Evolutionary conservation across 2,888 invertebrate genomes (phyloP).

Genomic region (Corythucha ciliata): DNA sequence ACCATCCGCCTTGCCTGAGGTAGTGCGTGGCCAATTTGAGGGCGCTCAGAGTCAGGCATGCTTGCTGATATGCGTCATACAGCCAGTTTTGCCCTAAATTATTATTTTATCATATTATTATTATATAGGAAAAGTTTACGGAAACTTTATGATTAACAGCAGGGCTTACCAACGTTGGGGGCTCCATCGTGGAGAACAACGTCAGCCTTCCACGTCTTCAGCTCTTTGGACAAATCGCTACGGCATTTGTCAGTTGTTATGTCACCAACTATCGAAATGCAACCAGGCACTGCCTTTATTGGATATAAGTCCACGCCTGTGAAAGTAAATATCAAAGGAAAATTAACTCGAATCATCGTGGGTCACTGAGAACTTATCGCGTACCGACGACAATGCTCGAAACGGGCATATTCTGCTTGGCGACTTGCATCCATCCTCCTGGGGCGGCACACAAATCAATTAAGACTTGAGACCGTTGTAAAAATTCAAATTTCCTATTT

Average conservation of each 20-base stretch:
- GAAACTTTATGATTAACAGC: neutral
- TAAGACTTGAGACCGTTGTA: constrained; percentile 91
- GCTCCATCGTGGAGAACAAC: constrained; percentile 95
- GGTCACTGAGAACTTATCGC: neutral
- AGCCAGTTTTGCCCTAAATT: constrained; percentile 77
- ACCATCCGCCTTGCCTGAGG: constrained; percentile 85
- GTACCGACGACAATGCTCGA: constrained; percentile 81
- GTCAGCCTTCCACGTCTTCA: constrained; percentile 95
- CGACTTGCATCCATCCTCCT: constrained; percentile 99
- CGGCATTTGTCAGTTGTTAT: constrained; percentile 94
- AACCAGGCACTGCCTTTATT: constrained; percentile 82
- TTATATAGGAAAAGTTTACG: neutral
- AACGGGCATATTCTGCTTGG: constrained; percentile 93
- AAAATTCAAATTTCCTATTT: constrained; percentile 92
- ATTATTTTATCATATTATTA: neutral
- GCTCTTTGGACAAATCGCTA: constrained; percentile 65
- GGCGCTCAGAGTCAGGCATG: constrained; percentile 82
- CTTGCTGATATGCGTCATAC: constrained; percentile 93
- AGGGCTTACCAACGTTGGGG: constrained; percentile 70
- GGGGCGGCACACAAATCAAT: constrained; percentile 98
- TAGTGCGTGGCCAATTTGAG: constrained; percentile 85
- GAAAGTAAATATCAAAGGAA: neutral
- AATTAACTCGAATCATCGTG: neutral
- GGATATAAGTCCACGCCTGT: constrained; percentile 87
- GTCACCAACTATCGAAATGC: constrained; percentile 82